These are phyloP conservation scores for Zophobas atratus DNA, from an alignment of 1,140 invertebrate species.

Conservation along the genomic window DNA sequence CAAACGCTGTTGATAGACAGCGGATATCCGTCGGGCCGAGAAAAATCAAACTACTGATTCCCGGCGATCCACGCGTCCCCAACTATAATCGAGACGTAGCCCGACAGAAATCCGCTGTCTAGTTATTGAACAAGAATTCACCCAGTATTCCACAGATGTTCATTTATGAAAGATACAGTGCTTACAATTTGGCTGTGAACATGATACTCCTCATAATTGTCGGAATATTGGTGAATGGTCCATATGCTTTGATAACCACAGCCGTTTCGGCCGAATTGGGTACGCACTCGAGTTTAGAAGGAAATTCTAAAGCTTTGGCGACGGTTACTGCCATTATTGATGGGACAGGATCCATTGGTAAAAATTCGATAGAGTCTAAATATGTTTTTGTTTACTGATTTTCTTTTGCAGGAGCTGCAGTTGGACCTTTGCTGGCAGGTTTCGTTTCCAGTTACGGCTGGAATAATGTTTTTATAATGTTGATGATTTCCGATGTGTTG, in stretches of 20 bases:
- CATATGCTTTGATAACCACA: conserved; percentile 96
- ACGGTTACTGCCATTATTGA: conserved; percentile 98
- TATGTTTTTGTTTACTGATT: conserved; percentile 19
- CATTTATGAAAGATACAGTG: conserved; percentile 83
- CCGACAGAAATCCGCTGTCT: too few relatives aligned
- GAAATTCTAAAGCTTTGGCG: conserved; percentile 91
- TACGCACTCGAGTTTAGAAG: conserved; percentile 87
- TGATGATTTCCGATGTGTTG: conserved; percentile 86
- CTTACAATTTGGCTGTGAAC: conserved; percentile 74
- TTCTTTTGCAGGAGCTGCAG: conserved; percentile 81
- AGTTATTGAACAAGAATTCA: too few relatives aligned
- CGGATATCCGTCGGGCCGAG: too few relatives aligned
- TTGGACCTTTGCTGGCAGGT: conserved; percentile 93
- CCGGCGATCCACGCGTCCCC: background rate
- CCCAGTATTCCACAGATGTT: conserved; percentile 76
- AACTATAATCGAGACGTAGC: background rate
- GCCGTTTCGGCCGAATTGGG: conserved; percentile 96
- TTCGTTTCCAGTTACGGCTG: conserved; percentile 82
- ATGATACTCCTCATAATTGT: conserved; percentile 81
- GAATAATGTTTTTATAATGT: conserved; percentile 93
- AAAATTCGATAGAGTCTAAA: too few relatives aligned
- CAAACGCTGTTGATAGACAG: background rate
- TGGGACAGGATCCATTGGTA: conserved; percentile 93
- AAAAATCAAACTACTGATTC: too few relatives aligned
- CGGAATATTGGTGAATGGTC: conserved; percentile 93